Evolutionary conservation across 2,797 vertebrate species (phyloP).

Genomic region (Cyclopterus lumpus): DNA sequence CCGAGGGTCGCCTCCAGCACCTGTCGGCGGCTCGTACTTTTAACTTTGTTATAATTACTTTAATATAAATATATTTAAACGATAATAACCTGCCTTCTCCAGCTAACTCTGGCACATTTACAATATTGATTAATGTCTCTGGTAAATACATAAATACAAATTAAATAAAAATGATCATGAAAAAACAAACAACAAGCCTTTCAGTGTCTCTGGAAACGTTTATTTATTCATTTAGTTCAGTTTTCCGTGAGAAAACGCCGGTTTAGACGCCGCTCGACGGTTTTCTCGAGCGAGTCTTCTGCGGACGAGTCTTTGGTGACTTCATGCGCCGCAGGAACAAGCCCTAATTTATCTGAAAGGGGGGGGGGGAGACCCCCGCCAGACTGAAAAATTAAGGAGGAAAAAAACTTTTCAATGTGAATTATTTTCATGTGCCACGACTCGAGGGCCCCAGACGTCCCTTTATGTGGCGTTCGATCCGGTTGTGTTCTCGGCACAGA

Average conservation of each 20-base stretch:
- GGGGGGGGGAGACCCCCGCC: conserved; percentile 75
- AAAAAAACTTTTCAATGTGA: conserved; percentile 85
- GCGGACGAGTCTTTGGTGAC: conserved; percentile 50
- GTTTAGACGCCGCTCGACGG: conserved; percentile 1
- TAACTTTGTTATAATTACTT: no score
- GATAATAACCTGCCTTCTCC: no score
- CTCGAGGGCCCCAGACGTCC: conserved; percentile 76
- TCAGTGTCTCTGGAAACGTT: conserved; percentile 32
- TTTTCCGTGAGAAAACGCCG: conserved; percentile 62
- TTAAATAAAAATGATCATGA: background rate
- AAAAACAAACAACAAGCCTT: background rate
- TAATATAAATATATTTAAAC: no score
- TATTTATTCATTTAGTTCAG: no score
- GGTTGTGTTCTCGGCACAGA: conserved; percentile 76
- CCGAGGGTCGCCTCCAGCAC: conserved; percentile 11
- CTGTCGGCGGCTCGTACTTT: no score
- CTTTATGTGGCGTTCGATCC: conserved; percentile 70
- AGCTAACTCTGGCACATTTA: no score
- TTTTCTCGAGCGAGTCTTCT: no score
- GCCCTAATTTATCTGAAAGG: conserved; percentile 77
- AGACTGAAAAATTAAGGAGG: conserved; percentile 81
- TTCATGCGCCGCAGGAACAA: conserved; percentile 76
- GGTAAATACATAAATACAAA: background rate
- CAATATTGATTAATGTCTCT: background rate
- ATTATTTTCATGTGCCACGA: conserved; percentile 81